These are phyloP conservation scores for Plestiodon gilberti DNA, from an alignment of 2,113 vertebrate genomes.

Conservation along the genomic window DNA sequence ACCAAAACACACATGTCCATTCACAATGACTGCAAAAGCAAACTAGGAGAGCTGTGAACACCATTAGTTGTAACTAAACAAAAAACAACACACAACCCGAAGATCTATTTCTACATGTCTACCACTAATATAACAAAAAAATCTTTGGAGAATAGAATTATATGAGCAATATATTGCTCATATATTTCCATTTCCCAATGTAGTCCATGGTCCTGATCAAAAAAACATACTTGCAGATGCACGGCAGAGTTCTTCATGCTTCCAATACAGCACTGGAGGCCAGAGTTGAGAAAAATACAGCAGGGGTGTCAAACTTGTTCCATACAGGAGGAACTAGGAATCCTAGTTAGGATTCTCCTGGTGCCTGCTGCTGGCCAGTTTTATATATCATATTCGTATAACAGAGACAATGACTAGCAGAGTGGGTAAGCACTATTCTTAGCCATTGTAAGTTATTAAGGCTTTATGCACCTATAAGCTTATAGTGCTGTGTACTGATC, in stretches of 20 bases:
- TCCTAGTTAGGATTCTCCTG: no score
- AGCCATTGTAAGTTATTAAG: no score
- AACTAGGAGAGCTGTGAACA: neutral
- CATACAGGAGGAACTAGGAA: no score
- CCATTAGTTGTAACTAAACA: neutral
- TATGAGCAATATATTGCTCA: neutral
- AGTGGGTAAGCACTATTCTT: no score
- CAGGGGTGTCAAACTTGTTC: neutral
- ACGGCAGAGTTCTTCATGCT: neutral
- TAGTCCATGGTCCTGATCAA: neutral
- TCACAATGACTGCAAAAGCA: neutral
- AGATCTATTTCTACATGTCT: neutral
- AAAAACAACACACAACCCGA: neutral
- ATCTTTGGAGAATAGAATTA: neutral
- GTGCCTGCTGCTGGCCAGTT: no score
- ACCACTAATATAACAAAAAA: neutral
- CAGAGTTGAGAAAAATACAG: neutral
- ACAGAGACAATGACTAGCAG: no score
- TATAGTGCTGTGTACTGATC: no score
- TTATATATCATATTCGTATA: no score
- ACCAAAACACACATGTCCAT: neutral
- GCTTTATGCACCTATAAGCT: no score
- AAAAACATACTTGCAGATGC: neutral
- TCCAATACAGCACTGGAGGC: neutral
- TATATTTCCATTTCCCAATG: no score